A percentile compares a stretch with the other conserved stretches of the same genome.
Conservation (phyloP, 2,888 invertebrate species). For the Heliconius ismenius region DNA sequence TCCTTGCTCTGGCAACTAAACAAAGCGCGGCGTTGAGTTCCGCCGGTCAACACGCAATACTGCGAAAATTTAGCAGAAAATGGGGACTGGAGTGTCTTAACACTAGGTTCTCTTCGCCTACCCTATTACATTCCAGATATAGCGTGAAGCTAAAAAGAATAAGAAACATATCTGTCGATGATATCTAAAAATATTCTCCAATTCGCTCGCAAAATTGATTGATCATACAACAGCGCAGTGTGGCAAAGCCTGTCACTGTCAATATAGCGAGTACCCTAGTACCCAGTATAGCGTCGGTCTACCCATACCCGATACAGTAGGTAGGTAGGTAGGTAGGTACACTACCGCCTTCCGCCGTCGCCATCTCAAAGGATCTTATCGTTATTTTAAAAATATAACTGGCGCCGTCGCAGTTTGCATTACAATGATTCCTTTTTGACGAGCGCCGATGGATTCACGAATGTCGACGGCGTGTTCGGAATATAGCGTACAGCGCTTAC, state of each 20-base stretch:
- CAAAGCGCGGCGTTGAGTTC: background rate
- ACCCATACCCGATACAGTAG: background rate
- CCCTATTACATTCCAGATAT: background rate
- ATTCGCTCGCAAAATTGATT: background rate
- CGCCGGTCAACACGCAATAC: no score
- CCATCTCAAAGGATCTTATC: slow-evolving; percentile 43
- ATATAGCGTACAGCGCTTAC: slow-evolving; percentile 35
- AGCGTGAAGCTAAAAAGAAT: background rate
- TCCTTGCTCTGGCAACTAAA: background rate
- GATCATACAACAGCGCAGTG: background rate
- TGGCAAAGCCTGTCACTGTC: slow-evolving; percentile 1
- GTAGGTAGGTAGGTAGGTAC: no score
- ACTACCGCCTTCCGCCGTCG: slow-evolving; percentile 34
- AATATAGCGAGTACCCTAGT: background rate
- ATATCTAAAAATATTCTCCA: background rate
- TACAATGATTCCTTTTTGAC: slow-evolving; percentile 44
- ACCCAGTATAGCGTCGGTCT: slow-evolving; percentile 13
- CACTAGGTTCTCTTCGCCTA: background rate
- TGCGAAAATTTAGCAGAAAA: no score
- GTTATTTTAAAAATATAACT: slow-evolving; percentile 44
- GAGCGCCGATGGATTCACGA: slow-evolving; percentile 46
- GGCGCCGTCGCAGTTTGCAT: slow-evolving; percentile 44
- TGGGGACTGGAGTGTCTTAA: no score
- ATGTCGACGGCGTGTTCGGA: slow-evolving; percentile 43
- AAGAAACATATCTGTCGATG: background rate